phyloP scores from a whole-genome alignment of 2,888 invertebrate genomes.

The Perithous albicinctus region DNA sequence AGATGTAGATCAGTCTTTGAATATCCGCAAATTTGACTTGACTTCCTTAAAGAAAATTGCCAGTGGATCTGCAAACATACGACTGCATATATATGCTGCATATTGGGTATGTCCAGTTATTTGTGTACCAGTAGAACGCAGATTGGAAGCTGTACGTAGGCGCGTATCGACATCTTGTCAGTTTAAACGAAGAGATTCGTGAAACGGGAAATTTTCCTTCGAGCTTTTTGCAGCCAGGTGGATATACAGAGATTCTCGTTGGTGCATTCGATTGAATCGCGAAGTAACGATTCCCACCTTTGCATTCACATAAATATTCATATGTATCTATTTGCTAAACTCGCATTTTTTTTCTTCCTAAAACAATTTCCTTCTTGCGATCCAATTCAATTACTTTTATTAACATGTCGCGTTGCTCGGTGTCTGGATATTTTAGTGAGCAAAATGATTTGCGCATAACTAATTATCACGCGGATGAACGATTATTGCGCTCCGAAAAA shows the following conservation, averaged over 20 bases:
- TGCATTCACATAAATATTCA: slow-evolving; percentile 14
- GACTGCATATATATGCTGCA: not conserved
- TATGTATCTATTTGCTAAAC: not conserved
- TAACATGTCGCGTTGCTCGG: not conserved
- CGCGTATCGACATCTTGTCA: slow-evolving; percentile 61
- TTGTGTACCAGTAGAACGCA: slow-evolving; percentile 2
- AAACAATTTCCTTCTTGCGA: not conserved
- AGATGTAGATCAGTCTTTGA: too few species aligned
- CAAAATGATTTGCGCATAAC: not conserved
- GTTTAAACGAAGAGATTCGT: slow-evolving; percentile 51
- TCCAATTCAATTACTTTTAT: slow-evolving; percentile 3
- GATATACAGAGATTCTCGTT: not conserved
- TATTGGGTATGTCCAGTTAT: slow-evolving; percentile 2
- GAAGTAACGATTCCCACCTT: slow-evolving; percentile 4
- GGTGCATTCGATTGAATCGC: slow-evolving; percentile 12
- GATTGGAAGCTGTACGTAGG: slow-evolving; percentile 36
- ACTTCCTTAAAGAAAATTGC: not conserved
- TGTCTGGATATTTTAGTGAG: not conserved
- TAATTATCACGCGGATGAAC: slow-evolving; percentile 19
- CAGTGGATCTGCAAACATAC: not conserved
- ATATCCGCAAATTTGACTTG: too few species aligned
- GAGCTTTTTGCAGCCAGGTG: not conserved
- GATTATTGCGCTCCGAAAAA: not conserved
- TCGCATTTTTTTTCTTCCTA: slow-evolving; percentile 26
- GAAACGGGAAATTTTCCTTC: slow-evolving; percentile 23